phyloP scores from a whole-genome alignment of 2,888 invertebrate species.

The Sinelater perroti region DNA sequence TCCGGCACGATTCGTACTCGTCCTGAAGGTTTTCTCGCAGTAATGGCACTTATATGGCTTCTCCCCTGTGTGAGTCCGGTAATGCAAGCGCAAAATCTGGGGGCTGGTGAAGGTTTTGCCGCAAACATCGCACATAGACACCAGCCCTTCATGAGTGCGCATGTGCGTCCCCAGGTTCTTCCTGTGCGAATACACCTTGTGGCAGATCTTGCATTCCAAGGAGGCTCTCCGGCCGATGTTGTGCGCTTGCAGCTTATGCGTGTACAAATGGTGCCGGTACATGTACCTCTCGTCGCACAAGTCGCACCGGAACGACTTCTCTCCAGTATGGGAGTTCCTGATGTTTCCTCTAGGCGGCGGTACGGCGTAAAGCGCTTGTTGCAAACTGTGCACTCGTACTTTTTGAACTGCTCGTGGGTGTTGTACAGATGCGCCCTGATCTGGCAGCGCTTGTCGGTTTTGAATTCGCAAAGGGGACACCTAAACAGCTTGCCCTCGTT shows the following conservation, averaged over 20 bases:
- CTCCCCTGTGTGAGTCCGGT: conserved; percentile 46
- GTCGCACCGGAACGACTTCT: conserved; percentile 62
- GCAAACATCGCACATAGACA: conserved; percentile 61
- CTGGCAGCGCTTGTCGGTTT: background rate
- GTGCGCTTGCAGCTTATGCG: conserved; percentile 63
- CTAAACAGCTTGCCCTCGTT: background rate
- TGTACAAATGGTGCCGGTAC: conserved; percentile 63
- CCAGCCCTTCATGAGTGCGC: conserved; percentile 61
- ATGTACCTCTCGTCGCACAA: conserved; percentile 66
- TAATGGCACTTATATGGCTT: conserved; percentile 45
- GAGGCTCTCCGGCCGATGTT: conserved; percentile 56
- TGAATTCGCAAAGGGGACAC: conserved; percentile 23
- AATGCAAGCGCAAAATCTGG: conserved; percentile 56
- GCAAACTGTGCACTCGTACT: conserved; percentile 50
- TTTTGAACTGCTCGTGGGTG: conserved; percentile 8
- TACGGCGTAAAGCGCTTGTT: conserved; percentile 58
- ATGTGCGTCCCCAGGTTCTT: conserved; percentile 53
- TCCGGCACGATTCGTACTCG: conserved; percentile 67
- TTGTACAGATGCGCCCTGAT: conserved; percentile 1
- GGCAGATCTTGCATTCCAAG: conserved; percentile 55
- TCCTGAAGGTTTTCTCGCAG: conserved; percentile 56
- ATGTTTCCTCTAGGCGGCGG: conserved; percentile 60
- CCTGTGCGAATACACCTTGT: conserved; percentile 56
- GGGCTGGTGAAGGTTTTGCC: conserved; percentile 56
- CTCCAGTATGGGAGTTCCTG: conserved; percentile 63